Evolutionary conservation across 2,113 vertebrate genomes (phyloP), one percentile per base, ranked within the genome.

Genomic region (Pelvicachromis taeniatus): DNA sequence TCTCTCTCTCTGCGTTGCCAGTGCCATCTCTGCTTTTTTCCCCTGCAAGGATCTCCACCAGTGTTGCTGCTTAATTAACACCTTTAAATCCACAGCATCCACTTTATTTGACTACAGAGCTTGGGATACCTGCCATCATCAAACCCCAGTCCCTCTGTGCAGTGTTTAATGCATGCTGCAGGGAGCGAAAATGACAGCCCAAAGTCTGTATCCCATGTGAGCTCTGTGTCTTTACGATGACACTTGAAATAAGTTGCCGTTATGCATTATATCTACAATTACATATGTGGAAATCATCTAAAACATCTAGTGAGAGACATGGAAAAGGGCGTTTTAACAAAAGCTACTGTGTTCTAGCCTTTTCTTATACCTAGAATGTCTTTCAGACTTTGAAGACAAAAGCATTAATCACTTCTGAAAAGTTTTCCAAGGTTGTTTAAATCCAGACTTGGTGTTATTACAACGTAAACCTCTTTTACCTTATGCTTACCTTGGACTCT

Each of bases 1-100:
- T 9, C 13, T 42, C 31, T 42, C 31, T 45, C 13, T 4, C 33
- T 45, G 33, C 21, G 10, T 33, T 31, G 31, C 42, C 31, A 6
- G 13, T 29, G 35, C 23, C 38, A 35, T 14, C 17, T 33, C 40
- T 38, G 23, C 40, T 68, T 82, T 19, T 14, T 14, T 45, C 21
- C 21, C 35, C 35, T 73, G 35, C 50, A 55, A 61, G 53, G 35
- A 31, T 79, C 78, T 26, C n/a, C 8, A 61, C 38, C 19, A 7
- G n/a, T 70, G 54, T 17, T 59, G n/a, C 59, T 53, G 53, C 40
- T 80, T 42, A 83, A 68, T 80, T 61, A 55, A 33, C 40, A 13
- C 31, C 16, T 40, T 35, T 16, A 45, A 48, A n/a, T 8, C 13
- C 14, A n/a, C 4, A 23, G 9, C 42, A 33, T 83, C 59, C 26